A percentile compares a stretch with the other conserved stretches of the same genome.
Evolutionary conservation across 1,140 invertebrate species (phyloP).

Genomic region (Nebria ingens): DNA sequence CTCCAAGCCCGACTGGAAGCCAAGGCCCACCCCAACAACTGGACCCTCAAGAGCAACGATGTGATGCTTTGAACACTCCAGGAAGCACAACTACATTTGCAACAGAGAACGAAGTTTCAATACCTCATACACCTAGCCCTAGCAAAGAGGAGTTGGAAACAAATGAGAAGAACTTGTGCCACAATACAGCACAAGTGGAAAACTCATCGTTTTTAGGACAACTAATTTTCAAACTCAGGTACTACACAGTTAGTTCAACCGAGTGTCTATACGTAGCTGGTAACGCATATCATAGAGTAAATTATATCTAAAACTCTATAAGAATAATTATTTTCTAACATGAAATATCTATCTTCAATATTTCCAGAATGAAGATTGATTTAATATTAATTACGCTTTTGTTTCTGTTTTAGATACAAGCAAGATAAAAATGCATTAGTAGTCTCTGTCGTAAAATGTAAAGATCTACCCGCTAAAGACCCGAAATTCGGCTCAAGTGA

Average conservation of each 20-base stretch:
- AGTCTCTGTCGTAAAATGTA: constrained; percentile 82
- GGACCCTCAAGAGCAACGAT: constrained; percentile 34
- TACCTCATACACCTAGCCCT: constrained; percentile 26
- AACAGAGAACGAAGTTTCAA: constrained; percentile 35
- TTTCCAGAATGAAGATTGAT: too few species aligned
- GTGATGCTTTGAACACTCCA: constrained; percentile 17
- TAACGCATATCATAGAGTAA: too few species aligned
- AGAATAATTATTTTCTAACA: too few species aligned
- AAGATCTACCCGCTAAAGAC: constrained; percentile 70
- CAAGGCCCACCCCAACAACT: constrained; percentile 33
- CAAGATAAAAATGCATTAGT: constrained; percentile 80
- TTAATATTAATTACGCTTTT: too few species aligned
- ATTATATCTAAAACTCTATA: too few species aligned
- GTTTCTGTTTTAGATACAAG: too few species aligned
- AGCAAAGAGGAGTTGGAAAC: constrained; percentile 50
- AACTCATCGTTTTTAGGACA: constrained; percentile 59
- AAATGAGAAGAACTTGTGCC: constrained; percentile 47
- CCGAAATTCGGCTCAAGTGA: constrained; percentile 57
- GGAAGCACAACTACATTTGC: constrained; percentile 34
- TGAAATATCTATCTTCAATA: too few species aligned
- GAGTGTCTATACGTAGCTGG: too few species aligned
- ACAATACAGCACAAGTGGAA: constrained; percentile 34
- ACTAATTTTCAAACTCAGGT: constrained; percentile 75
- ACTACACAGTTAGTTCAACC: neutral
- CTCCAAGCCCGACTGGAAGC: constrained; percentile 30